These are phyloP conservation scores for Aproaerema taeniolella DNA, from an alignment of 2,888 invertebrate species.

Conservation along the genomic window DNA sequence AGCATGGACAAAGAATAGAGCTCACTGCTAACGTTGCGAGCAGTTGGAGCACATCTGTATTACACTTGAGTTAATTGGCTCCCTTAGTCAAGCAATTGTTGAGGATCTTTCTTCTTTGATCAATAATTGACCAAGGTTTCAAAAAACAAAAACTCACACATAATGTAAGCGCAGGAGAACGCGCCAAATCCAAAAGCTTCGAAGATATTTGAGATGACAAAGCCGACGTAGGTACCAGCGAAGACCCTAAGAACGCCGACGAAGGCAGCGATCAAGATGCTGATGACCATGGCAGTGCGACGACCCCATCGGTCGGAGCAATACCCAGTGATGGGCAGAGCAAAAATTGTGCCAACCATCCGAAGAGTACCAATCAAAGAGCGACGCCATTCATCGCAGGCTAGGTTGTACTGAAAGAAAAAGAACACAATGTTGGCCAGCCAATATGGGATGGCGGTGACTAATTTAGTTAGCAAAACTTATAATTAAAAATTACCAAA, in stretches of 20 bases:
- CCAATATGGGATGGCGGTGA: no score
- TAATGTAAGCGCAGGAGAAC: slow-evolving; percentile 82
- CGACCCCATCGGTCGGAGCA: slow-evolving; percentile 85
- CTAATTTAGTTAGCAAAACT: no score
- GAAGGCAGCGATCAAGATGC: slow-evolving; percentile 75
- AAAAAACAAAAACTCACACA: slow-evolving; percentile 33
- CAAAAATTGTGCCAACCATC: slow-evolving; percentile 81
- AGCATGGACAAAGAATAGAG: no score
- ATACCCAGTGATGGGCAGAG: slow-evolving; percentile 82
- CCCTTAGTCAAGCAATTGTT: no score
- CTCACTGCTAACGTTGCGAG: no score
- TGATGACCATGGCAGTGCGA: slow-evolving; percentile 72
- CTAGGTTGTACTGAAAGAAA: slow-evolving; percentile 73
- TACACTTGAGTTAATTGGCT: no score
- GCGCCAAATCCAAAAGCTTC: slow-evolving; percentile 82
- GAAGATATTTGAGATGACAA: slow-evolving; percentile 80
- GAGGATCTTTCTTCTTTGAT: no score
- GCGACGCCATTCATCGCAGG: slow-evolving; percentile 82
- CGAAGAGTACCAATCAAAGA: slow-evolving; percentile 83
- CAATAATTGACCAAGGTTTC: no score
- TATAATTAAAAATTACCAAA: no score
- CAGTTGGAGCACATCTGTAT: no score
- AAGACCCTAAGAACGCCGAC: slow-evolving; percentile 78
- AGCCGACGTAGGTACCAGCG: slow-evolving; percentile 80
- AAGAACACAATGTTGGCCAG: no score